These are phyloP conservation scores for Mormyrus proboscirostris DNA, from an alignment of 2,797 vertebrate genomes.

Conservation along the genomic window DNA sequence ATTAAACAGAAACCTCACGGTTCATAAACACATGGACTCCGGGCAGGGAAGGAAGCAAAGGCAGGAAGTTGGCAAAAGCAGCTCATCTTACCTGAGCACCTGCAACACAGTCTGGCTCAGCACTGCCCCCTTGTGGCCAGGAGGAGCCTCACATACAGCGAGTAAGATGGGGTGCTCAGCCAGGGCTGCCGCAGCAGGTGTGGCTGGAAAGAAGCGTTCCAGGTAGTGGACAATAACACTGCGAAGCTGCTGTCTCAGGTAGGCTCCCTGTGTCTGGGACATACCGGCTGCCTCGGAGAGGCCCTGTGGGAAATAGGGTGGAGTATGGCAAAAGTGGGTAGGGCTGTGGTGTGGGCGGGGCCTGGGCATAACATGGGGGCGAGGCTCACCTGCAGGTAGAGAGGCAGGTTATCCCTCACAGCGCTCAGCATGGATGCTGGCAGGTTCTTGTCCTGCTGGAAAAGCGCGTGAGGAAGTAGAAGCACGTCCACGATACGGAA, in stretches of 20 bases:
- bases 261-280: constrained; percentile 72
- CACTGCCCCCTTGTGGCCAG: constrained; percentile 45
- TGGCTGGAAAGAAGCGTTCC: constrained; percentile 78
- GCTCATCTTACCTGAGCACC: constrained; percentile 68
- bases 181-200: constrained; percentile 48
- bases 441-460: constrained; percentile 77
- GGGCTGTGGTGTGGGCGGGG: not conserved
- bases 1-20: not conserved
- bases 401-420: constrained; percentile 77
- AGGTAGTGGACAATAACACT: constrained; percentile 77
- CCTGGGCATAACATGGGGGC: not conserved
- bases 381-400: constrained; percentile 80
- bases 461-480: constrained; percentile 77
- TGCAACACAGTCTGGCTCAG: constrained; percentile 71
- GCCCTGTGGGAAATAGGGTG: constrained; percentile 62
- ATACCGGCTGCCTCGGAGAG: constrained; percentile 74
- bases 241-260: constrained; percentile 81
- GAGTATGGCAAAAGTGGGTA: not conserved
- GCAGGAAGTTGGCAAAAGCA: not conserved
- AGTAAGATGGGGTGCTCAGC: constrained; percentile 81
- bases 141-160: constrained; percentile 61
- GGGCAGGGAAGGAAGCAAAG: not conserved
- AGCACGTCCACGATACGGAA: constrained; percentile 86
- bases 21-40: not conserved
- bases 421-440: constrained; percentile 64